phyloP scores from a whole-genome alignment of 2,888 invertebrate genomes.

The Bimastos eiseni region DNA sequence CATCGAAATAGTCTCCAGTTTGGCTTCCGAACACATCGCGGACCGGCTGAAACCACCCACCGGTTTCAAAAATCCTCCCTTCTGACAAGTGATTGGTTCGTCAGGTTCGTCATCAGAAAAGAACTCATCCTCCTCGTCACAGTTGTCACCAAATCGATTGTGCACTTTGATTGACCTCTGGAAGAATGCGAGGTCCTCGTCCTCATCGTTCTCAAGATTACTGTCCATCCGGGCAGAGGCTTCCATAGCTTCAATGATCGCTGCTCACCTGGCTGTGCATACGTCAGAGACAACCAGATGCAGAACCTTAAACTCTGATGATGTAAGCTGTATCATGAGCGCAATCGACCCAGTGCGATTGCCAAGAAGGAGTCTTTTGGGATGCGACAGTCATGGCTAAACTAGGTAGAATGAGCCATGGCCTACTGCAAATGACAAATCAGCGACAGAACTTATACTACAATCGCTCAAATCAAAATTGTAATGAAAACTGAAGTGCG shows the following conservation, averaged over 20 bases:
- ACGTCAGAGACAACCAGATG: background rate
- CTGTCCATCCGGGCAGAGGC: background rate
- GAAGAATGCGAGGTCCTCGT: background rate
- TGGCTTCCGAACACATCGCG: background rate
- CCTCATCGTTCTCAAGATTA: background rate
- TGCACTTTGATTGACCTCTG: background rate
- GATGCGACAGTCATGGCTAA: background rate
- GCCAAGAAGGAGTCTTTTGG: background rate
- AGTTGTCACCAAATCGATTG: background rate
- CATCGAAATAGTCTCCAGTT: background rate
- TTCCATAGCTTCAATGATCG: background rate
- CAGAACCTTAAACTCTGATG: background rate
- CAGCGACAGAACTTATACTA: background rate
- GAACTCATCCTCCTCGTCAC: background rate
- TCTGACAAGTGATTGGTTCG: background rate
- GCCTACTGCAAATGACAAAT: background rate
- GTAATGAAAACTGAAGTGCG: too few species aligned
- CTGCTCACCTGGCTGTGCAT: background rate
- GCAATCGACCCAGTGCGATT: background rate
- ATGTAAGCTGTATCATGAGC: background rate
- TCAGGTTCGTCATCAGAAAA: background rate
- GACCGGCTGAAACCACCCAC: background rate
- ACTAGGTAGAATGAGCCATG: conserved; percentile 13
- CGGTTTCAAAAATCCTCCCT: background rate
- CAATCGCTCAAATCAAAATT: background rate